These are phyloP conservation scores for Tachysurus fulvidraco DNA, from an alignment of 2,113 vertebrate species.

Conservation along the genomic window DNA sequence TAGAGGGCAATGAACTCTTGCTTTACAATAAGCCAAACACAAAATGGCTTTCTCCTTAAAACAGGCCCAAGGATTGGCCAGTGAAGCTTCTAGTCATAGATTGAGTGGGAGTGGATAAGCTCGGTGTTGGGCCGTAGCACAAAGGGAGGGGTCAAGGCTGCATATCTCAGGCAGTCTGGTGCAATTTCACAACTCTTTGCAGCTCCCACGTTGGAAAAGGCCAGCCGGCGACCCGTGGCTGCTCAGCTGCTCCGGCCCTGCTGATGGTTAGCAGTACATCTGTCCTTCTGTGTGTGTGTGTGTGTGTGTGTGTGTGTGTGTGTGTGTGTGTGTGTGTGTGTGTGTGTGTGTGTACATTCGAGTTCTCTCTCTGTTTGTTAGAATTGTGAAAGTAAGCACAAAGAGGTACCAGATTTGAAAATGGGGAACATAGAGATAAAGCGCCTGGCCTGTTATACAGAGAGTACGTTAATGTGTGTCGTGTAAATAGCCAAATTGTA, in stretches of 20 bases:
- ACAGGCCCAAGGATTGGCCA: slow-evolving; percentile 43
- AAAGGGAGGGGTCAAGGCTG: slow-evolving; percentile 51
- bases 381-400: slow-evolving; percentile 39
- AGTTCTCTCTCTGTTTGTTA: slow-evolving; percentile 41
- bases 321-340: too few relatives aligned
- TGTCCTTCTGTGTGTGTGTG: slow-evolving; percentile 52
- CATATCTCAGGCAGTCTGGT: slow-evolving; percentile 64
- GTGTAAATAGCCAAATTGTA: slow-evolving; percentile 48
- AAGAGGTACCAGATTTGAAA: not conserved
- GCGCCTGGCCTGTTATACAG: not conserved
- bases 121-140: slow-evolving; percentile 32
- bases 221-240: slow-evolving; percentile 62
- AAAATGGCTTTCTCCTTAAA: slow-evolving; percentile 44
- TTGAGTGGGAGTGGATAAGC: slow-evolving; percentile 4
- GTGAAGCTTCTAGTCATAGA: slow-evolving; percentile 49
- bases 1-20: slow-evolving; percentile 49
- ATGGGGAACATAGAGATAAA: not conserved
- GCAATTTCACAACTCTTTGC: slow-evolving; percentile 71
- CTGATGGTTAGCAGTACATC: slow-evolving; percentile 58
- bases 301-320: not conserved
- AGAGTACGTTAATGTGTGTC: not conserved
- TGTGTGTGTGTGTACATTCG: not conserved
- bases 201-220: slow-evolving; percentile 64
- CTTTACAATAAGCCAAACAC: slow-evolving; percentile 49
- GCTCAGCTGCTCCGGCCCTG: slow-evolving; percentile 63